Base-by-base conservation (phyloP, 2,113 vertebrate genomes). In the Grantiella picta region DNA sequence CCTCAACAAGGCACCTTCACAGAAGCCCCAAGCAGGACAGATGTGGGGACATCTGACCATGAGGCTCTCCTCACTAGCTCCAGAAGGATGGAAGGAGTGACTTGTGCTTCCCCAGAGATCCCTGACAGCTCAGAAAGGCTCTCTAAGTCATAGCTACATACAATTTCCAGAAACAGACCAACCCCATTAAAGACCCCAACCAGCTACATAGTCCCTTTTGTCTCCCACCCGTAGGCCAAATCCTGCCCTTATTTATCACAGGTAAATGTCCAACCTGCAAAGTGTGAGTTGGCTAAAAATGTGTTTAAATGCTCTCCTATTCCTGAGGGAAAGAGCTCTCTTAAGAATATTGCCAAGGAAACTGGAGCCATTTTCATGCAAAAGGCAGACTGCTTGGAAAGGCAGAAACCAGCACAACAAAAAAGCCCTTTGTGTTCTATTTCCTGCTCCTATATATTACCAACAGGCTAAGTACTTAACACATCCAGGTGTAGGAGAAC, bases 31-130 rank as follows among this genome's bases (percentile, higher is more conserved):
- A 0, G 8, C 27, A 15, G 44, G 71, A 24, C 12, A 44, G 53
- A 16, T 0, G 0, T 42, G 57, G 61, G 56, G 78, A 15, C 15
- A 42, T 33, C 18, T 3, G 1, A 8, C 42, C 1, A 0, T 3
- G 54, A 24, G 24, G 15, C 8, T 29, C 33, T 56, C 21, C 2
- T 0, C 33, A 0, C 13, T 12, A 13, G 13, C 22, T 12, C 12
- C 52, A 53, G 59, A 33, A 31, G 49, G 36, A n/a, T 5, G 8
- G 53, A 53, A 56, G 22, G 31, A 80, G 19, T 1, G 4, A 10
- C 53, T n/a, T 31, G 61, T 42, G 16, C 36, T 60, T 52, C 20
- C 25, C 29, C 1, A n/a, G 40, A 24, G 45, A 33, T 0, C 42
- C 28, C 36, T 42, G 64, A 3, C 31, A 36, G 27, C 5, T 6